Percentiles rank a stretch among this genome's conserved stretches.
phyloP scores from a whole-genome alignment of 2,797 vertebrate genomes.

The Aldrovandia affinis region DNA sequence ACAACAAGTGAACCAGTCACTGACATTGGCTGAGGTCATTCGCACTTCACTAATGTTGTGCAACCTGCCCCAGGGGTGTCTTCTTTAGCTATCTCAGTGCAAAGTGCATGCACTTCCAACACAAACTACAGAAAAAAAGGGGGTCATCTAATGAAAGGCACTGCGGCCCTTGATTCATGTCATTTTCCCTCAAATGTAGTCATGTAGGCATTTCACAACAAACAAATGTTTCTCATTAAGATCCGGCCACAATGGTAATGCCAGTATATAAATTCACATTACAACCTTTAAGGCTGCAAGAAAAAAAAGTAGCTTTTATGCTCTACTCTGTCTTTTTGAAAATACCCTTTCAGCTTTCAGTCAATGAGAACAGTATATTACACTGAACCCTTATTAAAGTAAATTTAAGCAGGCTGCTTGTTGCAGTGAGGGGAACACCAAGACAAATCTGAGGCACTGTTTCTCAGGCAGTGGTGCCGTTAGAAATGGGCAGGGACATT shows the following conservation, averaged over 20 bases:
- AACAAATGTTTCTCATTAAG: slow-evolving; percentile 25
- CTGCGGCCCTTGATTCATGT: slow-evolving; percentile 17
- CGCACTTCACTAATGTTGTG: neutral
- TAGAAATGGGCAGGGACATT: neutral
- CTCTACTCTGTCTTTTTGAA: neutral
- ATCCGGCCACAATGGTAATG: slow-evolving; percentile 26
- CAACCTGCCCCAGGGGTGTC: neutral
- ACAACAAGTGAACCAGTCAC: neutral
- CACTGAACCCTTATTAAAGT: slow-evolving; percentile 5
- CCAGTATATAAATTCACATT: slow-evolving; percentile 30
- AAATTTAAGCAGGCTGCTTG: slow-evolving; percentile 6
- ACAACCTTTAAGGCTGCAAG: slow-evolving; percentile 22
- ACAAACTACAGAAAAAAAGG: neutral
- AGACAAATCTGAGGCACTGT: neutral
- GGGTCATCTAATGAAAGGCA: slow-evolving; percentile 9
- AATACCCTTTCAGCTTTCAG: slow-evolving; percentile 22
- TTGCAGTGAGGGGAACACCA: neutral
- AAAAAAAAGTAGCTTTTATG: slow-evolving; percentile 16
- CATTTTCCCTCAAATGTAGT: slow-evolving; percentile 13
- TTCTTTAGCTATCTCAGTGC: neutral
- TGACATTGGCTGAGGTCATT: neutral
- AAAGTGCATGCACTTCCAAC: neutral
- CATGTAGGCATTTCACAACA: slow-evolving; percentile 24
- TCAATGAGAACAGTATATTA: neutral
- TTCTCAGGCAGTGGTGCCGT: neutral